phyloP scores from a whole-genome alignment of 92 coral and sea anemone genomes.

The Nematostella vectensis region DNA sequence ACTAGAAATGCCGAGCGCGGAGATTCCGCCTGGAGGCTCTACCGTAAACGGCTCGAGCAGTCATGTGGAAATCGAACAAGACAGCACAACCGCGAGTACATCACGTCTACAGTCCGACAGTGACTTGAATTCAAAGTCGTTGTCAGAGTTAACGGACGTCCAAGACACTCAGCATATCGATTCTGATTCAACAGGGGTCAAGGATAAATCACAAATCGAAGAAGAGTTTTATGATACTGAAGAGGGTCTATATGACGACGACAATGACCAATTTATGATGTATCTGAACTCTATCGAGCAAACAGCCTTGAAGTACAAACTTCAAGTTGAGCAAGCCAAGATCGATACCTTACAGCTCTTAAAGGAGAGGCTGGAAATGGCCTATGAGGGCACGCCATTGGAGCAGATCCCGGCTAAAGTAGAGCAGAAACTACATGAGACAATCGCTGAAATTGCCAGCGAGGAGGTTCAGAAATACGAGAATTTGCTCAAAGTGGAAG shows the following conservation, averaged over 20 bases:
- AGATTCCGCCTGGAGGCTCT: too few species aligned
- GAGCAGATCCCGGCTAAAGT: conserved; percentile 84
- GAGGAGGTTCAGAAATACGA: conserved; percentile 79
- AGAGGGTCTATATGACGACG: conserved; percentile 32
- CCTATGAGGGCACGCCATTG: conserved; percentile 86
- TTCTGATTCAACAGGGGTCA: too few species aligned
- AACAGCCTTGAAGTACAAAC: conserved; percentile 74
- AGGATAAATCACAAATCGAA: too few species aligned
- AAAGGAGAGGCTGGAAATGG: conserved; percentile 68
- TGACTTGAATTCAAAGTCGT: too few species aligned
- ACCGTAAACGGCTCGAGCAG: conserved; percentile 2
- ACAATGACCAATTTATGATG: conserved; percentile 80
- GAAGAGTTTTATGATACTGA: too few species aligned
- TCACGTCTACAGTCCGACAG: too few species aligned
- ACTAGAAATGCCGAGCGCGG: too few species aligned
- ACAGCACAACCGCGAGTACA: too few species aligned
- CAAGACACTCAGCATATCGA: too few species aligned
- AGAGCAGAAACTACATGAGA: conserved; percentile 78
- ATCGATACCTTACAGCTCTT: conserved; percentile 78
- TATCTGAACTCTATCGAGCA: conserved; percentile 88
- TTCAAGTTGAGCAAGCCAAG: conserved; percentile 91
- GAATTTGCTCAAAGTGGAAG: conserved; percentile 42
- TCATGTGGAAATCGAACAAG: background rate
- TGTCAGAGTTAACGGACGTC: too few species aligned
- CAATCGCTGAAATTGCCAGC: conserved; percentile 69